A percentile compares a stretch with the other conserved stretches of the same genome.
Conservation (phyloP, 2,797 vertebrate genomes). For the Sarcoramphus papa region DNA sequence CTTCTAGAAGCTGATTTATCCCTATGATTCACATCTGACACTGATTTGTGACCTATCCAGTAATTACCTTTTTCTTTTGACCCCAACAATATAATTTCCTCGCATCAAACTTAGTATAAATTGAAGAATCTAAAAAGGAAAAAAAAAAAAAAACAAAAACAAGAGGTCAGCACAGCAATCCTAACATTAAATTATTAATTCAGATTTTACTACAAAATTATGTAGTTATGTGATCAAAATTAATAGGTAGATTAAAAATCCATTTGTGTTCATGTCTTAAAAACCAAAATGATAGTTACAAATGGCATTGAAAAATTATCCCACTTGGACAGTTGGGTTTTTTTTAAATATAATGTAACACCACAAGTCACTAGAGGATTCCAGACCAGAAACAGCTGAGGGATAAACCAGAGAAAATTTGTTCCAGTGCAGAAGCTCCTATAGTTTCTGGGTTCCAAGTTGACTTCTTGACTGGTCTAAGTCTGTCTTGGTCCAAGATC, state of each 20-base stretch:
- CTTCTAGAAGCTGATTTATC: not conserved
- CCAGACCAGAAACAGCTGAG: constrained; percentile 43
- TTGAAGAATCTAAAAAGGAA: constrained; percentile 68
- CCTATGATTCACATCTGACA: not conserved
- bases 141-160: not conserved
- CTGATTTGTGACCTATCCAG: not conserved
- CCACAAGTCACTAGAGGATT: not conserved
- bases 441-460: not conserved
- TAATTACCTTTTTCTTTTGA: constrained; percentile 71
- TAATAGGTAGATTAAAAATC: not conserved
- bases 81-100: constrained; percentile 63
- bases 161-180: not conserved
- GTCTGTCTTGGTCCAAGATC: not conserved
- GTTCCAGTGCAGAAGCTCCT: not conserved
- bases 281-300: not conserved
- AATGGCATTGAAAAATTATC: not conserved
- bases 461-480: not conserved
- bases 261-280: not conserved
- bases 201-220: not conserved
- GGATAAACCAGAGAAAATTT: not conserved
- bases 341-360: not conserved
- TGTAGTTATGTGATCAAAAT: not conserved
- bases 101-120: constrained; percentile 69
- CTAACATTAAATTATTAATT: not conserved
- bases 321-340: not conserved